Evolutionary conservation across 35 echinoderm and acorn worm species (phyloP), one percentile per base, ranked within the genome.

Genomic region (Apostichopus parvimensis): DNA sequence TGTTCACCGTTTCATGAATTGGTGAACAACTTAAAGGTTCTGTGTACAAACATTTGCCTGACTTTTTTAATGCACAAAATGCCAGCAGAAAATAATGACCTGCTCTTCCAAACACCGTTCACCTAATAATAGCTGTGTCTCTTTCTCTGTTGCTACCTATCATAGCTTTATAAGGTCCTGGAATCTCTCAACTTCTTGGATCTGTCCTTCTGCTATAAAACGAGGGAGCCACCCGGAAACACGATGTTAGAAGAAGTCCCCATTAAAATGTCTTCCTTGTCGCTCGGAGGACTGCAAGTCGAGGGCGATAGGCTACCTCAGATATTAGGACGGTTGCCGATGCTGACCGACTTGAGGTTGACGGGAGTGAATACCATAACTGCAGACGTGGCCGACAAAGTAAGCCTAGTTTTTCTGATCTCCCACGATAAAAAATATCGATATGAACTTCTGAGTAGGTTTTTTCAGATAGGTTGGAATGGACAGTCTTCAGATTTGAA

Each of bases 191-290:
- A 93, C 71, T 59, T 84, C 14, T 73, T 98, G 15, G 96, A 98
- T 34, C 83, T 98, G 8, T 95, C 96, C 53, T 98, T 95, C 90
- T 95, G 96, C 75, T 95, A 98, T 76, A 95, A 93, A 80, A 89
- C 93, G 17, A 78, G 87, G 77, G 90, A 95, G 34, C 81, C 92
- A 25, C 56, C 83, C 1, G 75, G 79, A 73, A 92, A 86, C 25
- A 90, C 93, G 6, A 73, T 86, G 22, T 60, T 98, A 21, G 61
- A 72, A 65, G 87, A 95, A n/a, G 80, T 98, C 0, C 96, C 96
- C n/a, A 14, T 22, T 0, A 92, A 86, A 56, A 81, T 98, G 55
- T 90, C 83, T 56, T 87, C 79, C 59, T 82, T 98, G 25, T 90
- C 92, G 15, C 94, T 98, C 1, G 90, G 94, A 57, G 96, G 94